Evolutionary conservation across 2,888 invertebrate species (phyloP).

Genomic region (Apotomis betuletana): DNA sequence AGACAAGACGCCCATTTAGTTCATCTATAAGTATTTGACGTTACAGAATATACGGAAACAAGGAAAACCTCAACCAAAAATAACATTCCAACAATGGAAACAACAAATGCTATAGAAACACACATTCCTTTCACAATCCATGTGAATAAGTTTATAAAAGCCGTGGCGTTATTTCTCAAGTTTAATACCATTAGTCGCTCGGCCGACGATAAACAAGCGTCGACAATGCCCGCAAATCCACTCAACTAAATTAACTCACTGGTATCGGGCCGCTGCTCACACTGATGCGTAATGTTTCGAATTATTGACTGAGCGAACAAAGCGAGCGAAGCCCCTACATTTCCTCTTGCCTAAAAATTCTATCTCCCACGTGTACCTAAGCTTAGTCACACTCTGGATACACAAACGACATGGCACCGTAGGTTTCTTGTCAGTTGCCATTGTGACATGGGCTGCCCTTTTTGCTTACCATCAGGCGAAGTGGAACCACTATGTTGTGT

Average conservation of each 20-base stretch:
- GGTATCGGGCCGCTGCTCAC: slow-evolving; percentile 58
- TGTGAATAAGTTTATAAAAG: slow-evolving; percentile 40
- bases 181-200: slow-evolving; percentile 78
- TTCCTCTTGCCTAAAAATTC: too few relatives aligned
- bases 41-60: not conserved
- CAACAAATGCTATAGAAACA: slow-evolving; percentile 23
- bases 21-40: too few relatives aligned
- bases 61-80: not conserved
- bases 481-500: too few relatives aligned
- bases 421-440: too few relatives aligned
- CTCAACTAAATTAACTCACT: slow-evolving; percentile 81
- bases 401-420: too few relatives aligned
- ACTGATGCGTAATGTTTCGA: slow-evolving; percentile 48
- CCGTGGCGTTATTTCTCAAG: slow-evolving; percentile 65
- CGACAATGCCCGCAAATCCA: slow-evolving; percentile 79
- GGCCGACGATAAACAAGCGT: slow-evolving; percentile 79
- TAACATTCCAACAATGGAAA: slow-evolving; percentile 4
- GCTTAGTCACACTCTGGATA: too few relatives aligned
- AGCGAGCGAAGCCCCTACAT: too few relatives aligned
- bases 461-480: too few relatives aligned
- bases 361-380: too few relatives aligned
- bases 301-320: too few relatives aligned
- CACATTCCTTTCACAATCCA: slow-evolving; percentile 18
- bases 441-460: too few relatives aligned
- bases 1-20: too few relatives aligned